Evolutionary conservation across 2,797 vertebrate genomes (phyloP).

Genomic region (Pterois miles): DNA sequence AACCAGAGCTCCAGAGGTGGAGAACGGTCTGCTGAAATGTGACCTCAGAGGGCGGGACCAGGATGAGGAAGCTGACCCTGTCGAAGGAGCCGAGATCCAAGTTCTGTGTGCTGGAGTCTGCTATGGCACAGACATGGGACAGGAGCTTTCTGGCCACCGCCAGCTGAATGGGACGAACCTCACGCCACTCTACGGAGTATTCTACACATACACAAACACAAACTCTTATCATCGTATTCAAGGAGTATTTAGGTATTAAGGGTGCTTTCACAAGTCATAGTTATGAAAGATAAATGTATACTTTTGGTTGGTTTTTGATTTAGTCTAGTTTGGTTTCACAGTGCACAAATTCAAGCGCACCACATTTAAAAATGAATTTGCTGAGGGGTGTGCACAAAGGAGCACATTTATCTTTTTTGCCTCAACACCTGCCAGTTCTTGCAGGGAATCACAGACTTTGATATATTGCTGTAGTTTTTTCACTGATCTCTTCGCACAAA

Average conservation of each 20-base stretch:
- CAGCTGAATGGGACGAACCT: slow-evolving; percentile 92
- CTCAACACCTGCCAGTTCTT: too few relatives aligned
- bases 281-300: too few relatives aligned
- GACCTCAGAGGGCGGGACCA: slow-evolving; percentile 95
- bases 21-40: slow-evolving; percentile 94
- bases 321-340: too few relatives aligned
- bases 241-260: background rate
- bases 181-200: slow-evolving; percentile 84
- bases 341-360: too few relatives aligned
- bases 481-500: too few relatives aligned
- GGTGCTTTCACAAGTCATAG: too few relatives aligned
- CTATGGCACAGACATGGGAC: slow-evolving; percentile 96
- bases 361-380: too few relatives aligned
- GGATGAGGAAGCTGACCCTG: slow-evolving; percentile 96
- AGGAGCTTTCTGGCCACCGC: slow-evolving; percentile 96
- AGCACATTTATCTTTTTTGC: too few relatives aligned
- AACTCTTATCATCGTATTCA: background rate
- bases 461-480: too few relatives aligned
- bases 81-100: slow-evolving; percentile 97
- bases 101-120: slow-evolving; percentile 97
- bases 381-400: too few relatives aligned
- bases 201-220: slow-evolving; percentile 77
- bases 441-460: too few relatives aligned
- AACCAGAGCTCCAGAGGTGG: slow-evolving; percentile 95
- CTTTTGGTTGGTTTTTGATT: too few relatives aligned